Conservation (phyloP, 2,113 vertebrate species). For the Hoplias malabaricus region DNA sequence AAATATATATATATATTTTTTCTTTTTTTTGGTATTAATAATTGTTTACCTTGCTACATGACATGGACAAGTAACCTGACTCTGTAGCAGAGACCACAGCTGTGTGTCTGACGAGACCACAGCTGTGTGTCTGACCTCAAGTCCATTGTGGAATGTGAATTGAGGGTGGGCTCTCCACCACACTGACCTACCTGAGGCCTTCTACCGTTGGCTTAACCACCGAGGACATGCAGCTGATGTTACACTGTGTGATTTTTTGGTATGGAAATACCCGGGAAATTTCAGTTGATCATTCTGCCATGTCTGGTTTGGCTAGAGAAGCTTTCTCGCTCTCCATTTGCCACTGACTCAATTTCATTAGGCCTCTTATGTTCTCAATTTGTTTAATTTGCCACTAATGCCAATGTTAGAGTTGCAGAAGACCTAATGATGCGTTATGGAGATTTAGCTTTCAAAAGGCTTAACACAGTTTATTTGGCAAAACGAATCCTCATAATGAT, state of each 20-base stretch:
- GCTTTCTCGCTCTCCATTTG: background rate
- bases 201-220: background rate
- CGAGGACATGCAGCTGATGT: background rate
- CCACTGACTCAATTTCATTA: slow-evolving; percentile 4
- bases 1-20: too few species aligned
- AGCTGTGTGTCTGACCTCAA: background rate
- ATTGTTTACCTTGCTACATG: too few species aligned
- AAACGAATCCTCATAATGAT: background rate
- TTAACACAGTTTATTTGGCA: background rate
- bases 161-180: background rate
- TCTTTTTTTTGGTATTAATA: too few species aligned
- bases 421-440: slow-evolving; percentile 12
- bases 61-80: background rate
- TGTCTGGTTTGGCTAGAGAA: slow-evolving; percentile 31
- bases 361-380: slow-evolving; percentile 11
- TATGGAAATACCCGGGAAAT: background rate
- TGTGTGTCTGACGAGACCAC: background rate
- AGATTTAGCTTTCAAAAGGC: background rate
- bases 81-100: too few species aligned
- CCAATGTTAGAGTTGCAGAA: background rate
- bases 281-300: slow-evolving; percentile 6
- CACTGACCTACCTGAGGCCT: background rate
- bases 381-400: slow-evolving; percentile 30
- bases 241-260: background rate
- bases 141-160: background rate